These are phyloP conservation scores for cattle (Bos taurus) DNA, from an alignment of 2,113 vertebrate genomes.

Conservation along the genomic window DNA sequence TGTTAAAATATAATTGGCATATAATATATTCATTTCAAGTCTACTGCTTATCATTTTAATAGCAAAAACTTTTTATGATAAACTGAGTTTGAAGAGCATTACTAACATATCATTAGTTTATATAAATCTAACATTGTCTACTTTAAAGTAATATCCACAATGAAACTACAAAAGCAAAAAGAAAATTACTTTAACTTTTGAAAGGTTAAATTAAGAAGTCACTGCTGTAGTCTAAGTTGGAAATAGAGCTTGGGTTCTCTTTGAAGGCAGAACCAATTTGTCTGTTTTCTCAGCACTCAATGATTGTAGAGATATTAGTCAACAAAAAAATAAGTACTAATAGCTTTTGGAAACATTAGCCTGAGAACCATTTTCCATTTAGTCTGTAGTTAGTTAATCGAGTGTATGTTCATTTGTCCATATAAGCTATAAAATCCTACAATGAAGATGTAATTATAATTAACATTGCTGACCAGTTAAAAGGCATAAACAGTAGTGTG, in stretches of 20 bases:
- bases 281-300: conserved; percentile 35
- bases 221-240: not conserved
- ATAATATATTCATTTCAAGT: not conserved
- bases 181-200: not conserved
- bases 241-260: not conserved
- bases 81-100: not conserved
- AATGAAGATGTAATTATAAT: conserved; percentile 69
- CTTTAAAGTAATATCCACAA: not conserved
- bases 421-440: conserved; percentile 67
- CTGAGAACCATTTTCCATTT: conserved; percentile 66
- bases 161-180: conserved; percentile 15
- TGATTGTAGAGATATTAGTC: conserved; percentile 53
- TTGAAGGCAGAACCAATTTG: not conserved
- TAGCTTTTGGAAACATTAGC: conserved; percentile 70
- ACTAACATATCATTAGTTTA: not conserved
- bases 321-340: conserved; percentile 49
- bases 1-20: not conserved
- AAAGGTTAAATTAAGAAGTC: conserved; percentile 6
- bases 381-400: conserved; percentile 68
- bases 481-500: conserved; percentile 49
- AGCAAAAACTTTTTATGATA: not conserved
- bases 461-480: conserved; percentile 68
- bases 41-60: not conserved
- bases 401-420: conserved; percentile 62
- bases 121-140: not conserved